These are phyloP conservation scores for Xanthorhoe spadicearia DNA, from an alignment of 2,888 invertebrate species.

Conservation along the genomic window DNA sequence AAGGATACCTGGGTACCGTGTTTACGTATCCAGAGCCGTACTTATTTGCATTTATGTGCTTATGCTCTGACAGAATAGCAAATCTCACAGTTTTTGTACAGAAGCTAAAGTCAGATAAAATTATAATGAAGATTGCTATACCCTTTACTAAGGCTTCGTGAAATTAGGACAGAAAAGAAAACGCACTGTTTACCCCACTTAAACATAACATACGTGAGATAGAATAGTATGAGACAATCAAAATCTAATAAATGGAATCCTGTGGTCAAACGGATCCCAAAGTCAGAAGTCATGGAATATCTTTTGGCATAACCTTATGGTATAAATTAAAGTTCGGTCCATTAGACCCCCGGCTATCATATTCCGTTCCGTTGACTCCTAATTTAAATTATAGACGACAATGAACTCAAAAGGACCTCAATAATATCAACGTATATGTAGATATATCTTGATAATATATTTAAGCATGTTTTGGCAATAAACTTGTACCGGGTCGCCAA, in stretches of 20 bases:
- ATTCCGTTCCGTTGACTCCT: not conserved
- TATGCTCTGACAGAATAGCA: no score
- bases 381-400: not conserved
- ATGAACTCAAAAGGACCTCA: not conserved
- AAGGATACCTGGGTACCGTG: slow-evolving; percentile 29
- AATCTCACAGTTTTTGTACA: slow-evolving; percentile 7
- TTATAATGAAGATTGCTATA: no score
- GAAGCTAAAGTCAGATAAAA: slow-evolving; percentile 7
- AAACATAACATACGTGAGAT: no score
- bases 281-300: not conserved
- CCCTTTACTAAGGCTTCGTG: not conserved
- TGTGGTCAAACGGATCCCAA: not conserved
- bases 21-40: slow-evolving; percentile 27
- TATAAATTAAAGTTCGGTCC: not conserved
- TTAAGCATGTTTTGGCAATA: slow-evolving; percentile 24
- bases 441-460: slow-evolving; percentile 13
- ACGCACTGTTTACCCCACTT: no score
- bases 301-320: not conserved
- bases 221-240: no score
- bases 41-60: slow-evolving; percentile 31
- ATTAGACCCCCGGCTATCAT: not conserved
- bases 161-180: not conserved
- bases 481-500: slow-evolving; percentile 27
- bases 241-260: no score
- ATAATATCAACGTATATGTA: slow-evolving; percentile 7